phyloP scores from a whole-genome alignment of 2,888 invertebrate species.

The Drosophila subsilvestris region DNA sequence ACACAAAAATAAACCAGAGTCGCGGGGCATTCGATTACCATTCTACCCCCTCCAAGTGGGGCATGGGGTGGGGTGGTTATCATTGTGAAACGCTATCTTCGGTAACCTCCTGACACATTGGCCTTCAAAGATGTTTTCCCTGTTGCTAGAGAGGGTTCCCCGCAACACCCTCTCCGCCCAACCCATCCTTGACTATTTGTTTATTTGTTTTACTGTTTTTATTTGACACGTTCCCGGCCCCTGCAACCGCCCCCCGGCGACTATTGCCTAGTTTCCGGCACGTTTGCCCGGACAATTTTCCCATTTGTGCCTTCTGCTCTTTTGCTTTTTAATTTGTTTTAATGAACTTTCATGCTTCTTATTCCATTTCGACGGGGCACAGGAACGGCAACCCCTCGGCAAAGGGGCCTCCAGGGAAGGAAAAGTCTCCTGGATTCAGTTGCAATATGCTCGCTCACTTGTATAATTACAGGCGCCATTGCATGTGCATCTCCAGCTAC shows the following conservation, averaged over 20 bases:
- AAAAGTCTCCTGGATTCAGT: constrained; percentile 21
- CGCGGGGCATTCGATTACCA: no score
- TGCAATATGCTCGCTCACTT: constrained; percentile 79
- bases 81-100: no score
- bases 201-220: constrained; percentile 40
- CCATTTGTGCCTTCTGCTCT: constrained; percentile 59
- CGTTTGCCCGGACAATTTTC: constrained; percentile 60
- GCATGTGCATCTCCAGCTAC: constrained; percentile 44
- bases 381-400: neutral
- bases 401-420: no score
- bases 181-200: no score
- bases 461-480: constrained; percentile 76
- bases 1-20: no score
- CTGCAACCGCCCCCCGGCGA: constrained; percentile 11
- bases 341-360: constrained; percentile 71
- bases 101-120: constrained; percentile 52
- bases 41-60: no score
- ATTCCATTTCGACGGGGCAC: constrained; percentile 62
- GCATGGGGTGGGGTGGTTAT: no score
- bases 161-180: no score
- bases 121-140: constrained; percentile 26
- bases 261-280: constrained; percentile 61
- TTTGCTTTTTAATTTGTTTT: constrained; percentile 75
- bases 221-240: constrained; percentile 35
- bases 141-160: no score